Conservation (phyloP, 2,888 invertebrate genomes). For the Hecatera dysodea region DNA sequence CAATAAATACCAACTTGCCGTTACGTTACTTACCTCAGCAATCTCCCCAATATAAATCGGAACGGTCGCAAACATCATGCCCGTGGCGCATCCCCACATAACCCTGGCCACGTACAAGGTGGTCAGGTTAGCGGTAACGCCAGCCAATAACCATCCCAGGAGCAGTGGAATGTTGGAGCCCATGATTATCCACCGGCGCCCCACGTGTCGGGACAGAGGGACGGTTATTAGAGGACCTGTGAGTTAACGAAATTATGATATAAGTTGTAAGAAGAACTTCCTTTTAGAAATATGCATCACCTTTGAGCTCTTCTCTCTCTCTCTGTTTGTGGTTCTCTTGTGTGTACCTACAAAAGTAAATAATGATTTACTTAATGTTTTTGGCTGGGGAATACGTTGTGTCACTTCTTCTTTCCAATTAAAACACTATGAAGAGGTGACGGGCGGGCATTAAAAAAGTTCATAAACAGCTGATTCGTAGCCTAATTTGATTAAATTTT, state of each 20-base stretch:
- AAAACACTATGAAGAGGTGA: too few species aligned
- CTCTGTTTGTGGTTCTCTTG: too few species aligned
- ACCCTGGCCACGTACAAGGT: slow-evolving; percentile 91
- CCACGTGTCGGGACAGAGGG: slow-evolving; percentile 92
- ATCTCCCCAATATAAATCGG: slow-evolving; percentile 97
- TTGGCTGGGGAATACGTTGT: not conserved
- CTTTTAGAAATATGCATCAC: not conserved
- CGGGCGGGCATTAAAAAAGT: too few species aligned
- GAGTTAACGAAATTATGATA: not conserved
- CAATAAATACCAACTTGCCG: too few species aligned
- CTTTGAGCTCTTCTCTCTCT: too few species aligned
- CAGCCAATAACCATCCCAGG: slow-evolving; percentile 93
- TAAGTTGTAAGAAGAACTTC: not conserved
- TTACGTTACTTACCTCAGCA: slow-evolving; percentile 92
- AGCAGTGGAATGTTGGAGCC: slow-evolving; percentile 93
- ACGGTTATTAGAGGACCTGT: slow-evolving; percentile 93
- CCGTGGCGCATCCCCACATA: slow-evolving; percentile 92
- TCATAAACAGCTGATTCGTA: too few species aligned
- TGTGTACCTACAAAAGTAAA: too few species aligned
- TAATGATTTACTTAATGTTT: not conserved
- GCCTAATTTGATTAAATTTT: too few species aligned
- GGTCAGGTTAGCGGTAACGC: slow-evolving; percentile 88
- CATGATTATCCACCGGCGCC: slow-evolving; percentile 93
- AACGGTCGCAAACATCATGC: slow-evolving; percentile 93
- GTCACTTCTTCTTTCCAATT: not conserved